phyloP scores from a whole-genome alignment of 2,888 invertebrate species.

The Chironomus tentans region DNA sequence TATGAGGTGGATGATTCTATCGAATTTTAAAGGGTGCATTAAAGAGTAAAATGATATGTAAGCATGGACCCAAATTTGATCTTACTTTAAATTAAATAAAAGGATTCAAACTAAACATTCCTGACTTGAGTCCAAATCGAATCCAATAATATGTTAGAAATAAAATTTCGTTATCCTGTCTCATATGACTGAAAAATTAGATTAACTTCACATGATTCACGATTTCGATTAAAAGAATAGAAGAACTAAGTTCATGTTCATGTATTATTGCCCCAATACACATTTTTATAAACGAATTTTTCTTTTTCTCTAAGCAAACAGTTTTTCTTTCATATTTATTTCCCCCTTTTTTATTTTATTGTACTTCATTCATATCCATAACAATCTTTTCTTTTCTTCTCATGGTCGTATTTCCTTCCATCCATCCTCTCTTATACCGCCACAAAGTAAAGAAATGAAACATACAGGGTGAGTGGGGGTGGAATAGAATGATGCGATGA shows the following conservation, averaged over 20 bases:
- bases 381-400: neutral
- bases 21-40: too few species aligned
- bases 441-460: neutral
- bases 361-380: constrained; percentile 11
- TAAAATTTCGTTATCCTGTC: too few species aligned
- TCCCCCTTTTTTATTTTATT: neutral
- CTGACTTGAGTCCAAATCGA: too few species aligned
- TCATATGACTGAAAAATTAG: too few species aligned
- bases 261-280: neutral
- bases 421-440: too few species aligned
- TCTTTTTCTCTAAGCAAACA: neutral
- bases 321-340: neutral
- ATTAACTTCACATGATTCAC: too few species aligned
- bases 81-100: too few species aligned
- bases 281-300: neutral
- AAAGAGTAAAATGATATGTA: too few species aligned
- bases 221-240: neutral
- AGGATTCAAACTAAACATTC: too few species aligned
- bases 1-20: too few species aligned
- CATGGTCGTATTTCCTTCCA: neutral
- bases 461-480: neutral
- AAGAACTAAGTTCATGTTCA: neutral
- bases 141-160: too few species aligned
- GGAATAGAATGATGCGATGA: neutral
- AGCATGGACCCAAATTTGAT: too few species aligned